Evolutionary conservation across 2,113 vertebrate genomes (phyloP), one percentile per base, ranked within the genome.

Genomic region (Prochilodus magdalenae): DNA sequence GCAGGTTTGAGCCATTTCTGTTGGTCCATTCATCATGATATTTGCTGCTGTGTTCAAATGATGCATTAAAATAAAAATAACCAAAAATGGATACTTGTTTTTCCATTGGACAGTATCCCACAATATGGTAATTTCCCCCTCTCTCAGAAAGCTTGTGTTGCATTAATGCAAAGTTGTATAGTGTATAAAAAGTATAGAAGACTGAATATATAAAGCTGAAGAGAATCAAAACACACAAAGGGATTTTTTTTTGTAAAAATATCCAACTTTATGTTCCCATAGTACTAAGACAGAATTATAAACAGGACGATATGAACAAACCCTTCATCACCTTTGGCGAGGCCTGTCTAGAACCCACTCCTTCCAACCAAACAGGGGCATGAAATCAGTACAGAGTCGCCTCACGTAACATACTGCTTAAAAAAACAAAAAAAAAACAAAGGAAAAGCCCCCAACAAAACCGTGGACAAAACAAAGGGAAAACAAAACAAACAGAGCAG

Each of bases 251-350:
- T 91, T 93, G 93, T 93, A 93, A 94, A 94, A 94, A 94, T 94
- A 94, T 89, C 91, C 92, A 91, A 91, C 91, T 94, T 93, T 94
- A 93, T 94, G 90, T 90, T 91, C 82, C 93, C 88, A 86, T 95
- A 94, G 90, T 95, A 94, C 96, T 94, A 93, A 96, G 95, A 95
- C 95, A 90, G 94, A 95, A 96, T 97, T 97, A 97, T 96, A 98
- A 96, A 92, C 94, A 96, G 95, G 95, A 97, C 95, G 95, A 96
- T 96, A 95, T 96, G 96, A 95, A 96, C 95, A 96, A 95, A 94
- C 95, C 95, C 94, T 87, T 89, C 84, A 82, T 82, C 36, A 26
- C 22, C n/a, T 16, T 66, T 57, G 24, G 63, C 20, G 27, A 76
- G 1, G 59, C 81, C 80, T 80, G 83, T 83, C 93, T 89, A 92